phyloP scores from a whole-genome alignment of 2,888 invertebrate species.

The Hirtodrosophila alboralis region DNA sequence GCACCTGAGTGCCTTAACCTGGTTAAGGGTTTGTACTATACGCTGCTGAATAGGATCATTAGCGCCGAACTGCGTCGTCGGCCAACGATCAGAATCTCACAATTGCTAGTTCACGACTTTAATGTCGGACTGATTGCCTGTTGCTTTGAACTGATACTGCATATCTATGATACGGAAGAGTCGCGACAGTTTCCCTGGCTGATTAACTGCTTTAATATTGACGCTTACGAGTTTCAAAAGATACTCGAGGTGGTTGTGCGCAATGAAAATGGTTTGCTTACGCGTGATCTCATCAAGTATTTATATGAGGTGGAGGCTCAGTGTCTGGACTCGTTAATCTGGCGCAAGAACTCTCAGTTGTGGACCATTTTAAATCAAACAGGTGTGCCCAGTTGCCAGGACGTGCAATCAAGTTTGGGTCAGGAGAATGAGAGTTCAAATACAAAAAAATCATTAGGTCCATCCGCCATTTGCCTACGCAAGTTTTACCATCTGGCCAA shows the following conservation, averaged over 20 bases:
- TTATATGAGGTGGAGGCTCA: slow-evolving; percentile 44
- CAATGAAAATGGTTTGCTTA: slow-evolving; percentile 39
- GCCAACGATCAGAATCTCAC: slow-evolving; percentile 31
- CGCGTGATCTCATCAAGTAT: slow-evolving; percentile 47
- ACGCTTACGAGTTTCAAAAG: slow-evolving; percentile 66
- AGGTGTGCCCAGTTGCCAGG: slow-evolving; percentile 36
- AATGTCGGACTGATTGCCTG: slow-evolving; percentile 46
- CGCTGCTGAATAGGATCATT: slow-evolving; percentile 45
- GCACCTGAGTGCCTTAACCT: slow-evolving; percentile 27
- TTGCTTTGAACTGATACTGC: slow-evolving; percentile 53
- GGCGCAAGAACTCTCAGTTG: slow-evolving; percentile 49
- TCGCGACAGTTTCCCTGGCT: slow-evolving; percentile 52
- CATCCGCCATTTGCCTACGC: slow-evolving; percentile 58
- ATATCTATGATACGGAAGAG: slow-evolving; percentile 20
- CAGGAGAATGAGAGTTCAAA: too few species aligned
- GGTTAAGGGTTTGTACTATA: slow-evolving; percentile 41
- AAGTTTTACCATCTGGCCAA: slow-evolving; percentile 62
- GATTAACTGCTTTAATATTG: slow-evolving; percentile 43
- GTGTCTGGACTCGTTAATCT: slow-evolving; percentile 56
- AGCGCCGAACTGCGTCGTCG: slow-evolving; percentile 33
- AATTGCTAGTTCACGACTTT: slow-evolving; percentile 42
- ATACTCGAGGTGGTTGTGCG: slow-evolving; percentile 59
- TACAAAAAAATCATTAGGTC: neutral
- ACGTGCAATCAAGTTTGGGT: slow-evolving; percentile 17
- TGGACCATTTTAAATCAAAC: slow-evolving; percentile 38